These are phyloP conservation scores for Perizoma flavofasciatum DNA, from an alignment of 2,888 invertebrate species.

Conservation along the genomic window DNA sequence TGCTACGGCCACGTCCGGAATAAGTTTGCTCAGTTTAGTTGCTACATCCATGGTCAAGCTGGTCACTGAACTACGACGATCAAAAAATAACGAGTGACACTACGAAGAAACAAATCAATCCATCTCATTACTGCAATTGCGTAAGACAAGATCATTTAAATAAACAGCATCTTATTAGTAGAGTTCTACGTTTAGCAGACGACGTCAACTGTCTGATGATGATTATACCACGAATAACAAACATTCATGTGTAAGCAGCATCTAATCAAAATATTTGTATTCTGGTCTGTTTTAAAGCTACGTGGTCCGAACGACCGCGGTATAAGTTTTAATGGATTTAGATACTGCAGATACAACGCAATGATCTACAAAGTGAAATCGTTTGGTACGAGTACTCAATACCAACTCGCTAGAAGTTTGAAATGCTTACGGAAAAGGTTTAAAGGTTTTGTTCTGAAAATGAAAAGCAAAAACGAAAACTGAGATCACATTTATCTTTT, in stretches of 20 bases:
- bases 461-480: neutral
- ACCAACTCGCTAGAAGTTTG: constrained; percentile 4
- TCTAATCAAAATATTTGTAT: constrained; percentile 40
- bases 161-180: too few relatives aligned
- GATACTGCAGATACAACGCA: constrained; percentile 30
- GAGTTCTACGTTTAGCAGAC: too few relatives aligned
- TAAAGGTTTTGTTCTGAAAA: constrained; percentile 27
- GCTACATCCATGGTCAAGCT: too few relatives aligned
- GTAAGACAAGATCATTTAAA: too few relatives aligned
- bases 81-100: too few relatives aligned
- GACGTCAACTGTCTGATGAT: too few relatives aligned
- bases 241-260: constrained; percentile 8
- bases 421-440: constrained; percentile 30
- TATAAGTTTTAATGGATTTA: constrained; percentile 53
- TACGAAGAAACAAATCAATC: too few relatives aligned
- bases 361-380: constrained; percentile 49
- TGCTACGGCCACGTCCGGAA: too few relatives aligned
- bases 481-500: too few relatives aligned
- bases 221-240: neutral
- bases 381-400: constrained; percentile 39
- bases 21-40: too few relatives aligned
- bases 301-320: constrained; percentile 41
- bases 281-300: constrained; percentile 59
- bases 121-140: too few relatives aligned
- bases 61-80: too few relatives aligned